Conservation (phyloP, 2,888 invertebrate genomes). For the Deilephila porcellus region DNA sequence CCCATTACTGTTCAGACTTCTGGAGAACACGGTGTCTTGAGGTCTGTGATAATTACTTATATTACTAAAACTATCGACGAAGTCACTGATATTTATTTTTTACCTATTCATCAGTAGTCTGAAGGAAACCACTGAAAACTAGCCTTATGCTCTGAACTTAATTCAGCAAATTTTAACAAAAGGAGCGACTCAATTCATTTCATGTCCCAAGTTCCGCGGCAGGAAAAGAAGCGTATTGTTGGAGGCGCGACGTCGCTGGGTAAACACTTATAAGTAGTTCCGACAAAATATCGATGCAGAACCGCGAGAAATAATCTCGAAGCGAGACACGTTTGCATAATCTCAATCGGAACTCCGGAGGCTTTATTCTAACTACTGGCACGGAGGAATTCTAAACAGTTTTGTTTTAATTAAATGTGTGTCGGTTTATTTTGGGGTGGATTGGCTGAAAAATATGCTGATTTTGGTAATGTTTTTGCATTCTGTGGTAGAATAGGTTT, state of each 20-base stretch:
- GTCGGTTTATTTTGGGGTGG: background rate
- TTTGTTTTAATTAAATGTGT: constrained; percentile 21
- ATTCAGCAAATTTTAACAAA: background rate
- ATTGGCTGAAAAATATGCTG: background rate
- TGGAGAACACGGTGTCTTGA: too few relatives aligned
- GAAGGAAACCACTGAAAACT: too few relatives aligned
- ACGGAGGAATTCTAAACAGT: constrained; percentile 14
- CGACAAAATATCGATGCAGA: constrained; percentile 44
- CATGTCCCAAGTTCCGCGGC: constrained; percentile 45
- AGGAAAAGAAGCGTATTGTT: constrained; percentile 60
- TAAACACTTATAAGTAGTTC: constrained; percentile 55
- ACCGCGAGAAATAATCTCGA: constrained; percentile 41
- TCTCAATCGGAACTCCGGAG: constrained; percentile 37
- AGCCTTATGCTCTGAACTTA: too few relatives aligned
- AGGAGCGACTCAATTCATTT: constrained; percentile 44
- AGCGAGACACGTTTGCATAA: constrained; percentile 47
- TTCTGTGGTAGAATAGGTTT: background rate
- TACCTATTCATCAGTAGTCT: too few relatives aligned
- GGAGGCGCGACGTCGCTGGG: constrained; percentile 50
- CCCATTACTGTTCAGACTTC: too few relatives aligned
- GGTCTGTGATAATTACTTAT: too few relatives aligned
- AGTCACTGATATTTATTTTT: too few relatives aligned
- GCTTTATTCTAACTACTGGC: constrained; percentile 10
- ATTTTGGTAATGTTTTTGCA: constrained; percentile 1
- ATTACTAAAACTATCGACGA: too few relatives aligned